phyloP scores from a whole-genome alignment of 2,797 vertebrate genomes.

The Acipenser oxyrinchus region DNA sequence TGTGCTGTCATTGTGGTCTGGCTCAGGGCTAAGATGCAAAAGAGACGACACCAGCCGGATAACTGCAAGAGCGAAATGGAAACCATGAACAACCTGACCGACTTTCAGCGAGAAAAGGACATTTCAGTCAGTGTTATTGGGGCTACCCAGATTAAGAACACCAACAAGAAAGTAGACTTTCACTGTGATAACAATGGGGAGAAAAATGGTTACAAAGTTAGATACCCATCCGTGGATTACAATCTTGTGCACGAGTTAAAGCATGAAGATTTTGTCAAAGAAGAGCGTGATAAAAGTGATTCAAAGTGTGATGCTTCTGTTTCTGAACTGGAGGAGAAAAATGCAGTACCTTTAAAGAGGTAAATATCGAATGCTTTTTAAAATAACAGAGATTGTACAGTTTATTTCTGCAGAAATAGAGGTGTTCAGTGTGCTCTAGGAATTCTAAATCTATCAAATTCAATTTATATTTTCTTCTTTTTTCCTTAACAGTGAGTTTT shows the following conservation, averaged over 20 bases:
- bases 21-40: slow-evolving; percentile 76
- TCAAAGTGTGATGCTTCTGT: slow-evolving; percentile 72
- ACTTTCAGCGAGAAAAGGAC: slow-evolving; percentile 87
- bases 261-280: slow-evolving; percentile 66
- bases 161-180: slow-evolving; percentile 92
- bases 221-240: slow-evolving; percentile 85
- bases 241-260: slow-evolving; percentile 89
- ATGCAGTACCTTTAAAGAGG: slow-evolving; percentile 74
- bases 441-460: slow-evolving; percentile 11
- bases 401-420: neutral
- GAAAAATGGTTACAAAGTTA: slow-evolving; percentile 81
- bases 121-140: slow-evolving; percentile 73
- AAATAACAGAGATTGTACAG: no score
- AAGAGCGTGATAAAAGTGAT: slow-evolving; percentile 59
- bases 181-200: slow-evolving; percentile 70
- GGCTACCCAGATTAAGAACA: slow-evolving; percentile 88
- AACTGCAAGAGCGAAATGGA: slow-evolving; percentile 75
- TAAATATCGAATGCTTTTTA: slow-evolving; percentile 35
- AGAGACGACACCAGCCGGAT: slow-evolving; percentile 58
- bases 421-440: neutral
- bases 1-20: slow-evolving; percentile 80
- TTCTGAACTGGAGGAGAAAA: slow-evolving; percentile 68
- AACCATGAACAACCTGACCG: slow-evolving; percentile 97
- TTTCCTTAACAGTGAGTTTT: slow-evolving; percentile 43
- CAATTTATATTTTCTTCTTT: neutral